Base-by-base conservation (phyloP, 2,113 vertebrate genomes). In the Nerophis lumbriciformis region DNA sequence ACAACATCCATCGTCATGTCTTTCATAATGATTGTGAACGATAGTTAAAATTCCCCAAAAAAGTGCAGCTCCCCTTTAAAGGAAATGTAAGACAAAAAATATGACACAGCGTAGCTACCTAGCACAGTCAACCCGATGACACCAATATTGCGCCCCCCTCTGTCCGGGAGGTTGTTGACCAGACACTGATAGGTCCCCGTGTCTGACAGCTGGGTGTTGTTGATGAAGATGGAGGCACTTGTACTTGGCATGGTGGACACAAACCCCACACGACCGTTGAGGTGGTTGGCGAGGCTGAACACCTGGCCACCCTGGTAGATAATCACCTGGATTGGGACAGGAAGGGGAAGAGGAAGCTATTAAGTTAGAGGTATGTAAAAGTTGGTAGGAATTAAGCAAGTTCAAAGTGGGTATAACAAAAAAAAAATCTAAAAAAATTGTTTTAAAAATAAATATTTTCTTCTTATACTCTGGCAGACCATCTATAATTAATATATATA, bases 151-250 rank as follows among this genome's bases (percentile, higher is more conserved):
- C 95, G 92, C 65, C 94, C 92, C 6, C 94, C 95, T 88, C 94
- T 88, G 82, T 98, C 97, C 0, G 97, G 97, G 69, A 96, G 91
- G 75, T 99, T 99, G 90, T 98, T 99, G 84, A 99, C 97, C 89
- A 99, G 91, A 83, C 97, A 99, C 90, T 99, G 97, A 89, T 99
- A 98, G 0, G 97, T 99, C 76, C 97, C 97, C 4, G 97, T 99
- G 86, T 99, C 97, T 0, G 94, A 93, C 3, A 98, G 91, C 87
- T 97, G 95, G 48, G 95, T 98, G 85, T 95, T 98, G 88, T 99
- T 99, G 90, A 99, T 98, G 90, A 98, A 96, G 87, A 99, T 94
- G 75, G 97, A 99, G 90, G 95, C 97, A 91, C 95, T 98, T 90
- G 94, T 98, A 80, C 93, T 94, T 79, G 97, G 97, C 97, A 98